Evolutionary conservation across 1,140 invertebrate genomes (phyloP).

Genomic region (Dolichoris vasculosae): DNA sequence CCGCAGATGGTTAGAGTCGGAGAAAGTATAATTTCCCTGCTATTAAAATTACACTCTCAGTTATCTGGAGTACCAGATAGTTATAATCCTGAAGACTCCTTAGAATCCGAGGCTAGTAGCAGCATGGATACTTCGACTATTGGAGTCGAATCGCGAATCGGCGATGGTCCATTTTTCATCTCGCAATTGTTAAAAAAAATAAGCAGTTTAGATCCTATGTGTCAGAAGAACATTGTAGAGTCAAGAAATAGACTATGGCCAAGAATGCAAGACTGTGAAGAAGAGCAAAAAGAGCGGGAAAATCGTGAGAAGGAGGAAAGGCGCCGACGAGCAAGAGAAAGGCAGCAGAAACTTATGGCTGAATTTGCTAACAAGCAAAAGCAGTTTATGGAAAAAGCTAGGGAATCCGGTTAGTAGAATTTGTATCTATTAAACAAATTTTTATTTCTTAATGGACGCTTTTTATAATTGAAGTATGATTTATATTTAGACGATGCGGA

Average conservation of each 20-base stretch:
- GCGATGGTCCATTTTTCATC: conserved; percentile 92
- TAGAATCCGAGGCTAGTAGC: conserved; percentile 66
- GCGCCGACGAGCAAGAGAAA: conserved; percentile 87
- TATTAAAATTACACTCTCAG: conserved; percentile 95
- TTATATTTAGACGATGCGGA: conserved; percentile 70
- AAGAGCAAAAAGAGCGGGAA: conserved; percentile 82
- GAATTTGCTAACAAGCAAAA: conserved; percentile 94
- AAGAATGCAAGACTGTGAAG: conserved; percentile 83
- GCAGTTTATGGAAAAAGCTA: conserved; percentile 91
- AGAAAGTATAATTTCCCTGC: conserved; percentile 93
- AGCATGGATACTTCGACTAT: conserved; percentile 60
- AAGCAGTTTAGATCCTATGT: conserved; percentile 81
- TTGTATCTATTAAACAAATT: background rate
- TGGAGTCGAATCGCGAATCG: conserved; percentile 77
- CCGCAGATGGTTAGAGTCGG: conserved; percentile 78
- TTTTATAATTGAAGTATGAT: background rate
- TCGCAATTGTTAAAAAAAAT: conserved; percentile 85
- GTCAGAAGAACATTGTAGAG: conserved; percentile 80
- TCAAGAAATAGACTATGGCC: conserved; percentile 85
- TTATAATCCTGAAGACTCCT: conserved; percentile 79
- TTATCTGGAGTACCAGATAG: conserved; percentile 88
- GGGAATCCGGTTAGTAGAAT: conserved; percentile 77
- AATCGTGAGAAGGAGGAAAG: conserved; percentile 86
- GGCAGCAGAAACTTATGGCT: conserved; percentile 93
- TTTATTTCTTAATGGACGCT: background rate